phyloP scores from a whole-genome alignment of 1,140 invertebrate species.

The Mylabris phalerata region DNA sequence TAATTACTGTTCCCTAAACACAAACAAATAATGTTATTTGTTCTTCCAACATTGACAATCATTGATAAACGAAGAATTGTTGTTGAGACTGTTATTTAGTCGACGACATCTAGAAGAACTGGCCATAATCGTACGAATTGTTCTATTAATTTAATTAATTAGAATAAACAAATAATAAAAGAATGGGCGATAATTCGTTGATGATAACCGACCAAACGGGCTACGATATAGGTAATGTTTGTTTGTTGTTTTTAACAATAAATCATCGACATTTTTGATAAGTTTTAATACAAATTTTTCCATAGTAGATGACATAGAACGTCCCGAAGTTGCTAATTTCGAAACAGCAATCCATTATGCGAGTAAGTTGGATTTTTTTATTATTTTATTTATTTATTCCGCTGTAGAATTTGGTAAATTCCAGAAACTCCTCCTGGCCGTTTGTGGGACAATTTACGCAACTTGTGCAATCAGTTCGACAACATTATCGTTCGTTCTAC shows the following conservation, averaged over 20 bases:
- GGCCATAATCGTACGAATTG: too few species aligned
- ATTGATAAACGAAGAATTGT: constrained; percentile 6
- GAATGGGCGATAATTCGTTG: not conserved
- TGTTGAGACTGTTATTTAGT: constrained; percentile 4
- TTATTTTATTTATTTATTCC: not conserved
- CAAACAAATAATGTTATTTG: constrained; percentile 10
- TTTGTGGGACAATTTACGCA: constrained; percentile 61
- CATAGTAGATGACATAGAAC: too few species aligned
- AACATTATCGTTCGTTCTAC: constrained; percentile 56
- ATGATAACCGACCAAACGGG: constrained; percentile 5
- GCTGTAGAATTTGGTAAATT: constrained; percentile 56
- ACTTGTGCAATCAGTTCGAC: constrained; percentile 59
- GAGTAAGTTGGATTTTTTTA: constrained; percentile 38
- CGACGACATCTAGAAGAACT: not conserved
- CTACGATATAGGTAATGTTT: constrained; percentile 8
- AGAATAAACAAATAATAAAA: not conserved
- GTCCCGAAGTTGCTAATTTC: constrained; percentile 46
- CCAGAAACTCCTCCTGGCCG: constrained; percentile 52
- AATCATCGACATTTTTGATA: constrained; percentile 6
- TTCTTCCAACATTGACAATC: constrained; percentile 11
- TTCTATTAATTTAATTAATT: too few species aligned
- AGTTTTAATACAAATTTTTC: not conserved
- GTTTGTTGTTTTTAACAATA: not conserved
- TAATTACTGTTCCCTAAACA: constrained; percentile 11
- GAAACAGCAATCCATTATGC: constrained; percentile 50